These are phyloP conservation scores for Rhadina sibilatrix DNA, from an alignment of 2,113 vertebrate species.

Conservation along the genomic window DNA sequence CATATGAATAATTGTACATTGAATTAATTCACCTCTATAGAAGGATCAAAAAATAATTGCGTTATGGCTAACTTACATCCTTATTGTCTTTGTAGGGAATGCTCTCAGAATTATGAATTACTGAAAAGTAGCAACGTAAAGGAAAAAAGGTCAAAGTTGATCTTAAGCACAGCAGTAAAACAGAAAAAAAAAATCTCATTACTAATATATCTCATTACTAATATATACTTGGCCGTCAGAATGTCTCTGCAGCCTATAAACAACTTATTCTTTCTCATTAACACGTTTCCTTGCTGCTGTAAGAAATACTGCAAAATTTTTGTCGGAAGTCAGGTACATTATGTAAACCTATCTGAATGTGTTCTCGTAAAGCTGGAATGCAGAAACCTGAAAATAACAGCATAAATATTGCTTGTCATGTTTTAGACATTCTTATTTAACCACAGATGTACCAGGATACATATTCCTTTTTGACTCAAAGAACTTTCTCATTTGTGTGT, in stretches of 20 bases:
- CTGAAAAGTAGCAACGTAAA: background rate
- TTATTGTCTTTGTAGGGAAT: background rate
- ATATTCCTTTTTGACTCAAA: background rate
- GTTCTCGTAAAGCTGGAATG: background rate
- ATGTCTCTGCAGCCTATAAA: background rate
- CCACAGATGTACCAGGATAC: fast-evolving
- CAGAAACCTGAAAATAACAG: background rate
- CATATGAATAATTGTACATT: background rate
- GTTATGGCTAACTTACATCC: background rate
- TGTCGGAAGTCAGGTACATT: background rate
- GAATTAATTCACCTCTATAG: background rate
- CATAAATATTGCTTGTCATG: background rate
- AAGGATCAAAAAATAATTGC: background rate
- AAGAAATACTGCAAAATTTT: background rate
- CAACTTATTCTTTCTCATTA: background rate
- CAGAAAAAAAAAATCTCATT: background rate
- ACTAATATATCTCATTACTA: too few species aligned
- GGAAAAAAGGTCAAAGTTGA: background rate
- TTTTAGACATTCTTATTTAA: background rate
- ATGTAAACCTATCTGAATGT: background rate
- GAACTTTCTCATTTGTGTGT: background rate
- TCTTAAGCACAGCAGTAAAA: background rate
- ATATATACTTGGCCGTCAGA: background rate
- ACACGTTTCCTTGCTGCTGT: background rate
- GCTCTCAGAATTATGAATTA: background rate